These are phyloP conservation scores for Zosterops hypoxanthus DNA, from an alignment of 2,113 vertebrate species.

Conservation along the genomic window DNA sequence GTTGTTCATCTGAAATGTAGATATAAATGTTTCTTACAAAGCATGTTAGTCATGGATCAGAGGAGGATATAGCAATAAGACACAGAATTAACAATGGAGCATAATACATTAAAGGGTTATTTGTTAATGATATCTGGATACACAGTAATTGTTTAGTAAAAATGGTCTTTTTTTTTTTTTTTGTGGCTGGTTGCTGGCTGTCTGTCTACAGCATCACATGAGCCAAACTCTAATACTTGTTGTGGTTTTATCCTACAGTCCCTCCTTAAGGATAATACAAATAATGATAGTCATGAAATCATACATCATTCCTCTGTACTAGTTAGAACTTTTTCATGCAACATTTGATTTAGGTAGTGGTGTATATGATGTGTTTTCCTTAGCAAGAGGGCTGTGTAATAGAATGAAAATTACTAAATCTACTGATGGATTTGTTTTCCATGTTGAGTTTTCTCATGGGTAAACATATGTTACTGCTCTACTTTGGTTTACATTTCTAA, in stretches of 20 bases:
- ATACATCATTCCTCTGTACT: background rate
- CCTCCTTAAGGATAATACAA: background rate
- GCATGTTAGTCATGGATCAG: background rate
- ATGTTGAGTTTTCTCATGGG: background rate
- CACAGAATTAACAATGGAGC: background rate
- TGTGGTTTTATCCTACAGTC: background rate
- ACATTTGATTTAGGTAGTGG: background rate
- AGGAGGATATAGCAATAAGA: background rate
- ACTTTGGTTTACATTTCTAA: background rate
- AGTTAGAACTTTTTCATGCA: background rate
- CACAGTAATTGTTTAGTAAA: background rate
- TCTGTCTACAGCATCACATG: background rate
- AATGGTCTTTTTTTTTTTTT: background rate
- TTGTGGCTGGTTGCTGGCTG: background rate
- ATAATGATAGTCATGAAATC: background rate
- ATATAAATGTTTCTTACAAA: background rate
- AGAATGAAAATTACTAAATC: background rate
- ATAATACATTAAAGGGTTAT: background rate
- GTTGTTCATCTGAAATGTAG: background rate
- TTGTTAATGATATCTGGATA: background rate
- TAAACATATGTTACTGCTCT: background rate
- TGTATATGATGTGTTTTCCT: background rate
- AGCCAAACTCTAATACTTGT: background rate
- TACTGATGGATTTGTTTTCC: constrained; percentile 1
- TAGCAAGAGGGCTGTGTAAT: background rate